These are phyloP conservation scores for Sebastes iracundus DNA, from an alignment of 2,797 vertebrate genomes.

Conservation along the genomic window DNA sequence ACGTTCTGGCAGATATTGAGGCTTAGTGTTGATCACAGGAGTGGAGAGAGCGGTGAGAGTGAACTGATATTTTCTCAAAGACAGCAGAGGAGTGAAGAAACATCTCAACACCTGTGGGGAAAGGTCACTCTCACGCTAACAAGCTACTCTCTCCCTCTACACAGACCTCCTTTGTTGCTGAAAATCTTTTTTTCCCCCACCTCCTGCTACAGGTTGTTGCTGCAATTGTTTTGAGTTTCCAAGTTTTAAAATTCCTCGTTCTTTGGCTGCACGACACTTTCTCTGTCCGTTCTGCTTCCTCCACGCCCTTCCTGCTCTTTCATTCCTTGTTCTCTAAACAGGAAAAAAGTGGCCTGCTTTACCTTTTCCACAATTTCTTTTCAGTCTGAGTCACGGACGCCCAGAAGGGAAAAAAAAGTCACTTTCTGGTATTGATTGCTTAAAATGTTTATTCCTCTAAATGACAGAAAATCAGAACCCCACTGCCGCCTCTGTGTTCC, in stretches of 20 bases:
- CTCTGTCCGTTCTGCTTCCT: slow-evolving; percentile 32
- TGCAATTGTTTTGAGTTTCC: slow-evolving; percentile 45
- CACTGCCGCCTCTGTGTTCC: slow-evolving; percentile 28
- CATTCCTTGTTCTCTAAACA: slow-evolving; percentile 42
- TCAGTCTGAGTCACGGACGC: slow-evolving; percentile 32
- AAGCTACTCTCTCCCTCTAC: slow-evolving; percentile 7
- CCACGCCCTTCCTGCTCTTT: slow-evolving; percentile 31
- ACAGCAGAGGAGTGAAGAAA: slow-evolving; percentile 49
- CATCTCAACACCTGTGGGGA: slow-evolving; percentile 62
- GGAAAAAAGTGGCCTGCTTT: slow-evolving; percentile 6
- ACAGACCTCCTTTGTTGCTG: slow-evolving; percentile 45
- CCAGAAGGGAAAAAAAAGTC: background rate
- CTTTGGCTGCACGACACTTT: slow-evolving; percentile 21
- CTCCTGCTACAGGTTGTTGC: slow-evolving; percentile 19
- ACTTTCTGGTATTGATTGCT: slow-evolving; percentile 51
- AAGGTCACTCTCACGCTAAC: slow-evolving; percentile 63
- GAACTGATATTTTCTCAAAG: slow-evolving; percentile 54
- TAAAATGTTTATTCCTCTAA: slow-evolving; percentile 67
- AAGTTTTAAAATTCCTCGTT: slow-evolving; percentile 38
- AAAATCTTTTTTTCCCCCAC: background rate
- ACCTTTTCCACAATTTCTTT: slow-evolving; percentile 39
- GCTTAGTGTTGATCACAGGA: slow-evolving; percentile 56
- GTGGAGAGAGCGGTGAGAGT: slow-evolving; percentile 23
- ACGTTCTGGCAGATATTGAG: slow-evolving; percentile 47
- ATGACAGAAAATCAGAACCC: slow-evolving; percentile 48